Conservation (phyloP, 2,888 invertebrate species). For the Ophioninae sp. region DNA sequence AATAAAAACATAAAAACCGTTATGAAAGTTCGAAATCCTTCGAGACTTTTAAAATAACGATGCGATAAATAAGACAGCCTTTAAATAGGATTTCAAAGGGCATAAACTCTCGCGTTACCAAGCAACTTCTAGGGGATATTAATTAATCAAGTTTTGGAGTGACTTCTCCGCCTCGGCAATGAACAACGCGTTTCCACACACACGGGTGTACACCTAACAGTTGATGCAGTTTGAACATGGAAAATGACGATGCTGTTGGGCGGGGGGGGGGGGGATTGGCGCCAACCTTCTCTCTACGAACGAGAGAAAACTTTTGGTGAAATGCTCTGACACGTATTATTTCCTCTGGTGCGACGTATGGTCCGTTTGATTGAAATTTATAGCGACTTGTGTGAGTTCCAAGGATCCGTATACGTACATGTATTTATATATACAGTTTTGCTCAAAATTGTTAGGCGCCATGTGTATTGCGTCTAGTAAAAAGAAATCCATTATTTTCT, state of each 20-base stretch:
- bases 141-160: slow-evolving; percentile 53
- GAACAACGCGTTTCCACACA: neutral
- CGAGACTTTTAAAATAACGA: neutral
- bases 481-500: no score
- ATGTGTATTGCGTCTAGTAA: no score
- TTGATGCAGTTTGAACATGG: slow-evolving; percentile 17
- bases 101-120: neutral
- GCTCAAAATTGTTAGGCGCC: no score
- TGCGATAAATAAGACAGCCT: neutral
- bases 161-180: slow-evolving; percentile 42
- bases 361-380: slow-evolving; percentile 52
- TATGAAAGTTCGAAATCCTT: neutral
- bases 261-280: no score
- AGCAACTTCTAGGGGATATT: neutral
- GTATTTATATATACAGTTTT: neutral
- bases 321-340: slow-evolving; percentile 61
- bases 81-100: slow-evolving; percentile 1
- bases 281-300: slow-evolving; percentile 6
- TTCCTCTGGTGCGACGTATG: slow-evolving; percentile 51
- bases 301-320: slow-evolving; percentile 53
- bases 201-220: neutral
- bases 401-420: slow-evolving; percentile 19
- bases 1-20: neutral
- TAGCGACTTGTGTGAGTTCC: slow-evolving; percentile 36
- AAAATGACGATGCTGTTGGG: slow-evolving; percentile 20